Base-by-base conservation (phyloP, 2,797 vertebrate species). In the Orientallactaga sibirica region DNA sequence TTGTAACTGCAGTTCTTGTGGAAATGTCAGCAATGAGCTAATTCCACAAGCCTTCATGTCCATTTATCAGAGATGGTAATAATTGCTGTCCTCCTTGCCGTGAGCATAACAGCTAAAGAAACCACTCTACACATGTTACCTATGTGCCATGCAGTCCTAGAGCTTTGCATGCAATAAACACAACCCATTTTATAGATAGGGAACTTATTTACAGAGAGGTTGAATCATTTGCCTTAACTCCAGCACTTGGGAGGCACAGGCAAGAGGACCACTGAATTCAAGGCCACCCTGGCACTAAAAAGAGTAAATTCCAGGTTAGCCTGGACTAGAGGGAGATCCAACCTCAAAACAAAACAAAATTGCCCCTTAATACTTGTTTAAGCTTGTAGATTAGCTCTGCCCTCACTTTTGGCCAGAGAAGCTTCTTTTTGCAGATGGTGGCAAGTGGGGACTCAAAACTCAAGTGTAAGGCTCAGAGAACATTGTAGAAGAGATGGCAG, bases 71-170 rank as follows among this genome's bases (percentile, higher is more conserved):
- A 61, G 19, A 84, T 2, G 12, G 27, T 66, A 74, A 10, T 41
- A 43, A 87, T 27, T 27, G 58, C 43, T 88, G 66, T n/a, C 48
- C 68, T 88, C 62, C 20, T 55, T 58, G 79, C 52, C 55, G 41
- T 70, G 67, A 86, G 61, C 92, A 43, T 67, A 86, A 93, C 0
- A 24, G 37, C 67, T 88, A 73, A 91, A 64, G 78, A 52, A 87
- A 92, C 33, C 43, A 27, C 61, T 89, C 52, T 66, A 52, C 68
- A 77, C 88, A 75, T 58, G 22, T 71, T 71, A 83, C 73, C 64
- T 95, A 27, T 25, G 67, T 48, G 27, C 22, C 22, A 91, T 74
- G 68, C 48, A 75, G 77, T 82, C 62, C 77, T 27, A 43, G 88
- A 48, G 67, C 18, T 81, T 55, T 19, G 15, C 0, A 12, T 43